Conservation (phyloP, 2,113 vertebrate genomes). For the Nesospiza acunhae region DNA sequence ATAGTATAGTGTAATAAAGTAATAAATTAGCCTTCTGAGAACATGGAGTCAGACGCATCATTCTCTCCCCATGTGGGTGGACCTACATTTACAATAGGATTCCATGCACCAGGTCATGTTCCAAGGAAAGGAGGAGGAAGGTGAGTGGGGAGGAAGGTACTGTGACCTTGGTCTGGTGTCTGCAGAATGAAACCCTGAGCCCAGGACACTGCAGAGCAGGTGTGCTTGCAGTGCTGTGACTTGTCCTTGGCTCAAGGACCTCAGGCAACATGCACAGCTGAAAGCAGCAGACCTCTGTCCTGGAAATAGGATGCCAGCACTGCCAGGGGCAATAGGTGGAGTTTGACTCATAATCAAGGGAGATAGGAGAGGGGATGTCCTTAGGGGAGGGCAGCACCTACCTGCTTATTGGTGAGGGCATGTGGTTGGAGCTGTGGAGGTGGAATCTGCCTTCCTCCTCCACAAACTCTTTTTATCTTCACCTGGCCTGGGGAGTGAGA, state of each 20-base stretch:
- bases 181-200: not conserved
- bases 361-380: not conserved
- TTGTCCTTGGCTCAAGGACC: not conserved
- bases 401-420: not conserved
- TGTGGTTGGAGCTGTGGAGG: not conserved
- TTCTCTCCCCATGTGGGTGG: too few relatives aligned
- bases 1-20: too few relatives aligned
- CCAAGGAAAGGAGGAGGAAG: not conserved
- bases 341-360: not conserved
- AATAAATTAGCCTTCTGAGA: too few relatives aligned
- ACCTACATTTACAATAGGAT: too few relatives aligned
- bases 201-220: not conserved
- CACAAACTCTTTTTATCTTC: not conserved
- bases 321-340: not conserved
- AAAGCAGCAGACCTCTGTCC: not conserved
- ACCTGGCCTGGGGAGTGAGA: not conserved
- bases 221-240: not conserved
- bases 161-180: not conserved
- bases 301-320: not conserved
- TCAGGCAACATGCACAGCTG: not conserved
- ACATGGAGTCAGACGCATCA: too few relatives aligned
- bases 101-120: not conserved
- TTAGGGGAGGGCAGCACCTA: not conserved
- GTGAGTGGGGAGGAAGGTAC: fast-evolving
- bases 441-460: not conserved